Percentiles rank a stretch among this genome's conserved stretches.
phyloP scores from a whole-genome alignment of 1,140 invertebrate genomes.

The Agrypnia vestita region DNA sequence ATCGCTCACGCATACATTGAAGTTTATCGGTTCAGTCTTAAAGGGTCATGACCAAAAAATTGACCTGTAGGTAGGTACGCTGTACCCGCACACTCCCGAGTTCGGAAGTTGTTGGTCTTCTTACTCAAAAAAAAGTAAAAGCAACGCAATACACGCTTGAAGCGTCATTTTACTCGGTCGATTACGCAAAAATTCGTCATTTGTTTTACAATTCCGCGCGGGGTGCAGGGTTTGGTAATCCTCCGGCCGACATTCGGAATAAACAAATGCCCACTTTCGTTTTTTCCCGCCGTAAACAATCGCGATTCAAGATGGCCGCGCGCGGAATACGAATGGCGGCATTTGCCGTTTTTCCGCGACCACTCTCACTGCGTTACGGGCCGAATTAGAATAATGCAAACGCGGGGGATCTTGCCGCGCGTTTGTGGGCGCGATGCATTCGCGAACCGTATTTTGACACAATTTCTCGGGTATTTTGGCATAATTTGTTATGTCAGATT shows the following conservation, averaged over 20 bases:
- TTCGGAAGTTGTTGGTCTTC: too few relatives aligned
- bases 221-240: constrained; percentile 1
- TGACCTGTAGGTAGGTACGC: too few relatives aligned
- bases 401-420: neutral
- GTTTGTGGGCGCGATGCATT: neutral
- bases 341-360: constrained; percentile 2
- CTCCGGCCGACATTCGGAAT: neutral
- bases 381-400: neutral
- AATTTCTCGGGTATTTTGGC: too few relatives aligned
- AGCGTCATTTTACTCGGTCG: neutral
- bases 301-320: constrained; percentile 28
- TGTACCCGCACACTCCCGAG: too few relatives aligned
- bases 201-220: neutral
- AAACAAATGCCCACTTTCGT: constrained; percentile 26
- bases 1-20: too few relatives aligned
- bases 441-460: too few relatives aligned
- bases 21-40: too few relatives aligned
- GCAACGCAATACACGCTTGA: too few relatives aligned
- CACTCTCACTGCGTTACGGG: neutral
- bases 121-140: too few relatives aligned
- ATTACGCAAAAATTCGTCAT: neutral
- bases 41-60: too few relatives aligned
- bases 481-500: too few relatives aligned
- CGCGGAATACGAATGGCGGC: constrained; percentile 25
- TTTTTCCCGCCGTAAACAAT: constrained; percentile 24